These are phyloP conservation scores for Protobothrops flavoviridis DNA, from an alignment of 2,113 vertebrate species.

Conservation along the genomic window DNA sequence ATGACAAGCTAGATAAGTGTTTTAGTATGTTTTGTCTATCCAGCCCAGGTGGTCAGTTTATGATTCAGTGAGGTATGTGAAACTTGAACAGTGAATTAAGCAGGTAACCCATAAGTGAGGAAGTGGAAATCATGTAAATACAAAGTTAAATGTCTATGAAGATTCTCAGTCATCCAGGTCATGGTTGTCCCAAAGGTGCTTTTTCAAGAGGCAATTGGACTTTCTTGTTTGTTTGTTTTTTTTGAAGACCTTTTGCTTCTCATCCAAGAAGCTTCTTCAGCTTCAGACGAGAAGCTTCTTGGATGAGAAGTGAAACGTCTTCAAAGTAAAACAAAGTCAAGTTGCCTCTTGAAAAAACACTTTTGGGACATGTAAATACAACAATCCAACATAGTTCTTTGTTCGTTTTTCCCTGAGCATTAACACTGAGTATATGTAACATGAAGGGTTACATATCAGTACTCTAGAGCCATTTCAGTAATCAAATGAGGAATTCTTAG, in stretches of 20 bases:
- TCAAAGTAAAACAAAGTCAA: no score
- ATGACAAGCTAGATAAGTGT: background rate
- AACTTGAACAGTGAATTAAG: background rate
- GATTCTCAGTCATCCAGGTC: no score
- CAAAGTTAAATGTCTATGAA: background rate
- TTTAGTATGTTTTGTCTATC: background rate
- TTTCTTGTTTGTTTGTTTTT: no score
- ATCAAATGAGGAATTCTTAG: background rate
- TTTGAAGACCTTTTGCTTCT: no score
- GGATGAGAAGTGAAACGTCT: no score
- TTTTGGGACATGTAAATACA: background rate
- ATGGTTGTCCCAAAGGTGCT: no score
- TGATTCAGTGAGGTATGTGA: background rate
- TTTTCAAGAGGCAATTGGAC: no score
- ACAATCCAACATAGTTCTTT: background rate
- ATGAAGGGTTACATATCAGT: background rate
- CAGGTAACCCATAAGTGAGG: background rate
- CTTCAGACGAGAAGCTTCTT: no score
- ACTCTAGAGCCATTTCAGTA: background rate
- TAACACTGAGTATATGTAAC: background rate
- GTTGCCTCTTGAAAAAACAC: no score
- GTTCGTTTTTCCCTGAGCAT: background rate
- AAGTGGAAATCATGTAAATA: background rate
- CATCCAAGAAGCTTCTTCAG: no score
- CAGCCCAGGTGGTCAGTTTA: background rate